Conservation (phyloP, 2,113 vertebrate species). For the Xerus inauris region DNA sequence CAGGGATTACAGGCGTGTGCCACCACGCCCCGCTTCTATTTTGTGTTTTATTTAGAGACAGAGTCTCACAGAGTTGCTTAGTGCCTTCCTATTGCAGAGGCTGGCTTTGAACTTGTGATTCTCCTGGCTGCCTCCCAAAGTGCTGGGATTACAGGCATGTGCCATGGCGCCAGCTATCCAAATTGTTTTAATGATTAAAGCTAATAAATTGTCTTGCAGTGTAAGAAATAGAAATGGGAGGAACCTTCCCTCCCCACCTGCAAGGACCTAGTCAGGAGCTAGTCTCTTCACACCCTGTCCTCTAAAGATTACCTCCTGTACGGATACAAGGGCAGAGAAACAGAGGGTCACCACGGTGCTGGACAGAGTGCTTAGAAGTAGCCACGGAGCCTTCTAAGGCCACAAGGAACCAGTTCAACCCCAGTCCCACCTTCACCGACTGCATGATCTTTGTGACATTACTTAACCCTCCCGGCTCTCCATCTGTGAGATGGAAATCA, state of each 20-base stretch:
- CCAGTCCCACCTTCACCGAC: neutral
- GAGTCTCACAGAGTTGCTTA: too few species aligned
- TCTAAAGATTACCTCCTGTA: neutral
- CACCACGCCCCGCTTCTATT: too few species aligned
- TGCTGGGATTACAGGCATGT: too few species aligned
- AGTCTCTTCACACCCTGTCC: neutral
- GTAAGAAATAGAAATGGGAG: neutral
- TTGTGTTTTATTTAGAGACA: too few species aligned
- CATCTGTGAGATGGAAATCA: neutral
- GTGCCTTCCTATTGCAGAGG: too few species aligned
- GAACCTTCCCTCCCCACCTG: neutral
- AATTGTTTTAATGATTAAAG: neutral
- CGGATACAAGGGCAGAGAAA: neutral
- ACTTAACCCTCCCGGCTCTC: neutral
- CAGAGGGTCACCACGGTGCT: fast-evolving
- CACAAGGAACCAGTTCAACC: neutral
- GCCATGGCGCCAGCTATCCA: too few species aligned
- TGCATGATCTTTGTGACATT: neutral
- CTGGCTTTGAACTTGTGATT: too few species aligned
- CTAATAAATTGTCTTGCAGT: neutral
- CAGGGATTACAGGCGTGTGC: too few species aligned
- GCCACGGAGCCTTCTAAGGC: neutral
- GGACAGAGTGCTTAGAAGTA: neutral
- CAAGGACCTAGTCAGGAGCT: neutral
- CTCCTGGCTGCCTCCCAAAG: too few species aligned